Evolutionary conservation across 37 sponge, comb jelly and placozoan species (phyloP).

Genomic region (Geodia barretti): DNA sequence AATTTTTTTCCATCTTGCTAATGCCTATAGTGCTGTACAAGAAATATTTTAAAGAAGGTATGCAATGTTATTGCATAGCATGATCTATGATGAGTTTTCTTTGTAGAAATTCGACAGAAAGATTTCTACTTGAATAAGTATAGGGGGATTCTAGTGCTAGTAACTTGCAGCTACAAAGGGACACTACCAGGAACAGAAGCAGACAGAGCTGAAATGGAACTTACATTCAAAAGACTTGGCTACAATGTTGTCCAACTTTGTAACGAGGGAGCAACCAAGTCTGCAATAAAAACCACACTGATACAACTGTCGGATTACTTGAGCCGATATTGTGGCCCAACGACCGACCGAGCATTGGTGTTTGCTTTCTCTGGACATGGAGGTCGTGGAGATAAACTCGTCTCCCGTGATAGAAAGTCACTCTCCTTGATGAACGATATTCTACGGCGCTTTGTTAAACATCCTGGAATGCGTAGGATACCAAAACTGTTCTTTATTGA

Average conservation of each 20-base stretch:
- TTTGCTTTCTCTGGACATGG: background rate
- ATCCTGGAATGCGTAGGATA: background rate
- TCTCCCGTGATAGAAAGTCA: background rate
- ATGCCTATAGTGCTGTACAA: no score
- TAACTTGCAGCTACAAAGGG: no score
- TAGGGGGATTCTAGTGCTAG: no score
- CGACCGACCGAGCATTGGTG: background rate
- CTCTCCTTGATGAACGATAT: background rate
- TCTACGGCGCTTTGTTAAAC: background rate
- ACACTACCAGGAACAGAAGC: background rate
- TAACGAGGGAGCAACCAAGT: background rate
- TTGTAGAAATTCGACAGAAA: no score
- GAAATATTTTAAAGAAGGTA: no score
- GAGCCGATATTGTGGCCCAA: background rate
- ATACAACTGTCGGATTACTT: background rate
- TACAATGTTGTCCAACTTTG: no score
- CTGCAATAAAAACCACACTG: background rate
- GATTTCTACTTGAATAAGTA: no score
- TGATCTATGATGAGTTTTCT: no score
- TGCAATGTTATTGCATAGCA: no score
- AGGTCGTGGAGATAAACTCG: background rate
- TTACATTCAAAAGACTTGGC: background rate
- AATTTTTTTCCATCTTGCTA: no score
- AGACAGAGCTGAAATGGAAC: background rate
- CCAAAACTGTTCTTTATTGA: background rate